Conservation (phyloP, 2,888 invertebrate genomes). For the Cyaniris semiargus region DNA sequence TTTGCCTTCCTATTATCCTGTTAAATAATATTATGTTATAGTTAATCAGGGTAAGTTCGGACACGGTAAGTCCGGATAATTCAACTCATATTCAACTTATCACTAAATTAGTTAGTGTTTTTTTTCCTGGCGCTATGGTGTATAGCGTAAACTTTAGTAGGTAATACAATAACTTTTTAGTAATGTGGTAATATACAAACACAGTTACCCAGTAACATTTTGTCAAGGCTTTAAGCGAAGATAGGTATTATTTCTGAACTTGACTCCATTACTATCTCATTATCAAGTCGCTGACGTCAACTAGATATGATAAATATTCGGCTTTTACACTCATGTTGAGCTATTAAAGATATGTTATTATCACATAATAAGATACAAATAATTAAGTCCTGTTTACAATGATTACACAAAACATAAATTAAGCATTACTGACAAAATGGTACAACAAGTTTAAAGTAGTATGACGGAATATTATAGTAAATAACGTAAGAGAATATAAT, state of each 20-base stretch:
- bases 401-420: background rate
- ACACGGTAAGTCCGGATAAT: too few species aligned
- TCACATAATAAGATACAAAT: slow-evolving; percentile 7
- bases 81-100: too few species aligned
- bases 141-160: too few species aligned
- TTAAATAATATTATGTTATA: too few species aligned
- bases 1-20: too few species aligned
- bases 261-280: slow-evolving; percentile 53
- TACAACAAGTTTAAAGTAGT: background rate
- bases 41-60: too few species aligned
- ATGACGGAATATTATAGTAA: too few species aligned
- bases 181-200: background rate
- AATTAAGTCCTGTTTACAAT: background rate
- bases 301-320: slow-evolving; percentile 56
- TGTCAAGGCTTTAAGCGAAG: slow-evolving; percentile 40
- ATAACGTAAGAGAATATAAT: too few species aligned
- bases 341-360: background rate
- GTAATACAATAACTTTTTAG: background rate
- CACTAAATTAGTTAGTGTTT: too few species aligned
- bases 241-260: slow-evolving; percentile 51
- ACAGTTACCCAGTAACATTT: slow-evolving; percentile 27
- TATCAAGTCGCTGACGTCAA: slow-evolving; percentile 54
- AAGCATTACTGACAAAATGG: background rate
- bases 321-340: slow-evolving; percentile 43
- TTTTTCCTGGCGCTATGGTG: too few species aligned